Evolutionary conservation across 2,797 vertebrate genomes (phyloP), one percentile per base, ranked within the genome.

Genomic region (Leuciscus waleckii): DNA sequence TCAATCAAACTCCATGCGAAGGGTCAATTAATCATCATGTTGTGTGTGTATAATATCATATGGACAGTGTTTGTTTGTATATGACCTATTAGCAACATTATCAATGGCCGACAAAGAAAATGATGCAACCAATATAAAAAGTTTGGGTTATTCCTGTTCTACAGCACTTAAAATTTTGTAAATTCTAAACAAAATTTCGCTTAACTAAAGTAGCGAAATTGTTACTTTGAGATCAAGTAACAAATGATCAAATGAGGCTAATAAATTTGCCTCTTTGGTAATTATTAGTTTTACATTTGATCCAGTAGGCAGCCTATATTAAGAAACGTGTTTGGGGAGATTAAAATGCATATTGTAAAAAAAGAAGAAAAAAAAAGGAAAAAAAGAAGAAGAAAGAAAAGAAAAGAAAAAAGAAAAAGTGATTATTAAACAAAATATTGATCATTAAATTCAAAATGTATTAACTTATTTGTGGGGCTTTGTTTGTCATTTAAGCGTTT

Each of bases 171-270:
- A 35, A 35, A 35, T 35, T 5, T 2, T 0, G 35, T 35, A 35
- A 21, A 19, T 21, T 32, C 2, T 41, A 5, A 37, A 16, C 0
- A 4, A 10, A 5, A 5, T 19, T 26, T 10, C 4, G 11, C 9
- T 56, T 32, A 3, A 17, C 0, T 19, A 29, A 13, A 29, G 41
- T 29, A 16, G 26, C 13, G 0, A 67, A 21, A 29, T 23, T 63
- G 61, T 49, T 19, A 29, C 4, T 67, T 49, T 23, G 11, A 32
- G 32, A 67, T 65, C 29, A 29, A 29, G 29, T 29, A 29, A 29
- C 29, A 29, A 29, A 29, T 29, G 29, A 29, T 29, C 1, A 61
- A 10, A 32, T 61, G 16, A 43, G 5, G n/a, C 2, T 19, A 26
- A 78, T 43, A 43, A 29, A 61, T 61, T 14, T 26, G 56, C 9